Evolutionary conservation across 2,888 invertebrate species (phyloP), one percentile per base, ranked within the genome.

Genomic region (Pseudolycoriella hygida): DNA sequence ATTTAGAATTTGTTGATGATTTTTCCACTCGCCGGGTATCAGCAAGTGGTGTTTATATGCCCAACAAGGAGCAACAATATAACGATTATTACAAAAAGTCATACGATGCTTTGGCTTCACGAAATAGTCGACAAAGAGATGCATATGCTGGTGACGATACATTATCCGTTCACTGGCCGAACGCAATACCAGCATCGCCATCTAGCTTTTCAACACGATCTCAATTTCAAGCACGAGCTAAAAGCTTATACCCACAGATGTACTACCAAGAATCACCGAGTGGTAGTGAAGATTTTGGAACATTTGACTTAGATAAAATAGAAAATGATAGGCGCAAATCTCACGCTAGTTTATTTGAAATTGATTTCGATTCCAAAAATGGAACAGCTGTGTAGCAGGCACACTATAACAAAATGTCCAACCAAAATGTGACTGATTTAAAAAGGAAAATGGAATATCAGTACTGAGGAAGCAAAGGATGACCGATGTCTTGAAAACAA

Each of bases 291-390:
- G 42, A 46, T 19, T 38, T 17, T 40, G 58, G 58, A 17, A 55
- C 57, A 11, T 65, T 62, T 46, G 64, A 65, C 53, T 53, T 65
- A 43, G 64, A 65, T 46, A 57, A 62, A 51, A 62, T 66, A 31
- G 65, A 66, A 47, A 57, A 58, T 17, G 65, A 64, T 47, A 56
- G 65, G 3, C 53, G 64, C 18, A 60, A 61, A 44, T 65, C 65
- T 2, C 64, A 65, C 53, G 64, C 64, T n/a, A 63, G 55, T 46
- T 56, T 65, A 38, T 64, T 64, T 46, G 54, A 49, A 39, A 34
- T 31, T n/a, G 42, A 37, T 11, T 18, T 46, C 17, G 48, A 46
- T 38, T 41, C 17, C 17, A 11, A 41, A 10, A 42, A 18, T 37
- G 46, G 46, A 25, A 46, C 46, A 30, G 42, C 46, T 2, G 46